Evolutionary conservation across 2,113 vertebrate species (phyloP), one percentile per base, ranked within the genome.

Genomic region (Accipiter virgatus): DNA sequence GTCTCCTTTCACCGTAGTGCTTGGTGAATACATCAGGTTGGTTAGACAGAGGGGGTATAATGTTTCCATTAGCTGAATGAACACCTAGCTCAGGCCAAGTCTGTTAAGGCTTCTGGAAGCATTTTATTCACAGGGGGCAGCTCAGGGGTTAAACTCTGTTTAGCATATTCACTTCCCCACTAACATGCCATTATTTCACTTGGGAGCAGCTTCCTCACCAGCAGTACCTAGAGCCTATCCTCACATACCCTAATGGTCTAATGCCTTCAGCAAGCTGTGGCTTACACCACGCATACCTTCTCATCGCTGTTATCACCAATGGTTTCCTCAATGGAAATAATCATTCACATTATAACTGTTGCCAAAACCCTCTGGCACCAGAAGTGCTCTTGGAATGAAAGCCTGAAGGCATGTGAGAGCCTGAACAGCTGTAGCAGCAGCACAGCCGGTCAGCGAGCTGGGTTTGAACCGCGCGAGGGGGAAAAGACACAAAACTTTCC

Each of bases 361-460:
- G 95, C 95, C 95, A 96, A 95, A 95, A 84, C 82, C 95, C 86
- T 96, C 95, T 97, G 95, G 95, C 97, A 96, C 63, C 67, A 91
- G 68, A 58, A 81, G 23, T 27, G 45, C 91, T 91, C 82, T 81
- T 78, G 93, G 93, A 97, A 91, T 18, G 63, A 63, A 73, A 87
- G 92, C 90, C 91, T 61, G 72, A 80, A 97, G 90, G 81, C 81
- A 47, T 5, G 23, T 7, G 21, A 52, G 87, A 89, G 88, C 74
- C 58, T 6, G 34, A 85, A 56, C 94, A 94, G 94, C 92, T 86
- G 92, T 3, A 94, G 82, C 38, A 0, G 83, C 82, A 65, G 79
- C 72, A 31, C 70, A 34, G 67, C 40, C 31, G 16, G 81, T 17
- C 90, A 81, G 34, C 0, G 11, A 38, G 36, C 58, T 23, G 73